These are phyloP conservation scores for Diabrotica virgifera DNA, from an alignment of 1,140 invertebrate genomes.

Conservation along the genomic window DNA sequence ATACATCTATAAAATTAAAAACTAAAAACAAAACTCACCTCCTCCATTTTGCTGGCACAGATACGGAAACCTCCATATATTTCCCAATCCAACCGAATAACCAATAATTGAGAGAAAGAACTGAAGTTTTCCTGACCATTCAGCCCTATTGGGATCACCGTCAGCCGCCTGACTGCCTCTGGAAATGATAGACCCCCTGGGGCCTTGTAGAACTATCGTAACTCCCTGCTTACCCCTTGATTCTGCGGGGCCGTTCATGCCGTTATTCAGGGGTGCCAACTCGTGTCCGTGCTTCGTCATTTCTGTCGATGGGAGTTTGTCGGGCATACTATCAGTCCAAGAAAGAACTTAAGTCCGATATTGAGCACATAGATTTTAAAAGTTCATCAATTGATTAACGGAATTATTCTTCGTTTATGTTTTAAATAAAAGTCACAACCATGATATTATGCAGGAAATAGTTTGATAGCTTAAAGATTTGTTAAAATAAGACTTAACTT, in stretches of 20 bases:
- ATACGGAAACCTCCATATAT: conserved; percentile 95
- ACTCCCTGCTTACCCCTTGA: conserved; percentile 59
- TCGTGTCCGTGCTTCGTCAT: conserved; percentile 67
- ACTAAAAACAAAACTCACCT: conserved; percentile 62
- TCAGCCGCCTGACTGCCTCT: conserved; percentile 40
- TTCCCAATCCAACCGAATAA: conserved; percentile 86
- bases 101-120: conserved; percentile 89
- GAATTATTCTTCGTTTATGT: too few relatives aligned
- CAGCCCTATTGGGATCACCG: conserved; percentile 63
- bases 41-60: conserved; percentile 93
- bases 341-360: not conserved
- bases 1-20: not conserved
- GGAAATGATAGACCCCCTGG: conserved; percentile 54
- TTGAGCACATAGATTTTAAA: not conserved
- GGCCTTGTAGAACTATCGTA: conserved; percentile 60
- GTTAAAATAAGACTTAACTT: too few relatives aligned
- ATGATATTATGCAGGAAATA: too few relatives aligned
- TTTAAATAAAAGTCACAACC: too few relatives aligned
- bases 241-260: conserved; percentile 40
- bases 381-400: not conserved
- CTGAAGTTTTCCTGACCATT: conserved; percentile 82
- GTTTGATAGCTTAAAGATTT: too few relatives aligned
- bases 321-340: conserved; percentile 30
- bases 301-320: conserved; percentile 49
- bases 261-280: conserved; percentile 70